These are phyloP conservation scores for Amphimedon queenslandica DNA, from an alignment of 37 sponge, comb jelly and placozoan genomes.

Conservation along the genomic window DNA sequence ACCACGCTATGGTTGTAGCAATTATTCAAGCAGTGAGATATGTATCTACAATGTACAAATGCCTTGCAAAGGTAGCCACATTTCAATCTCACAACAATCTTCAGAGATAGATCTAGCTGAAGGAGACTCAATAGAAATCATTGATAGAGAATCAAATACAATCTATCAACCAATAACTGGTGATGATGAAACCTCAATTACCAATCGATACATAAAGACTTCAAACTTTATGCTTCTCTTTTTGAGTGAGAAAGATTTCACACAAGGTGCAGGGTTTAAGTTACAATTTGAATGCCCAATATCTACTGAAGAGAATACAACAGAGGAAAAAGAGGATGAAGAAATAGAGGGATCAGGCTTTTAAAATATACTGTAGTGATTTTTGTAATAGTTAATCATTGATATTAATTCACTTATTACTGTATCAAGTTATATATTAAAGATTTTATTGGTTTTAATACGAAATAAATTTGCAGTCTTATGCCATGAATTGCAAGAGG, in stretches of 20 bases:
- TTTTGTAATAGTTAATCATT: too few relatives aligned
- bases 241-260: neutral
- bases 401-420: too few relatives aligned
- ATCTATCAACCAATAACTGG: neutral
- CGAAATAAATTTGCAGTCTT: too few relatives aligned
- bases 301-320: neutral
- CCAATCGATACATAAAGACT: neutral
- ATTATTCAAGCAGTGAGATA: conserved; percentile 1
- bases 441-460: too few relatives aligned
- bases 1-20: neutral
- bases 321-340: neutral
- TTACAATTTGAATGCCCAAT: neutral
- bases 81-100: neutral
- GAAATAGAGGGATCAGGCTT: neutral
- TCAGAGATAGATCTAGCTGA: neutral
- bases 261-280: neutral
- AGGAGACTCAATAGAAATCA: neutral
- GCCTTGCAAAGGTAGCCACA: neutral
- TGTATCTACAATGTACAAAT: neutral
- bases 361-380: too few relatives aligned
- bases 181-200: neutral
- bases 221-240: neutral
- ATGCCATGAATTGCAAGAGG: too few relatives aligned
- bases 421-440: too few relatives aligned
- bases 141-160: neutral